These are phyloP conservation scores for Sciurus niger DNA, from an alignment of 2,113 vertebrate genomes.

Conservation along the genomic window DNA sequence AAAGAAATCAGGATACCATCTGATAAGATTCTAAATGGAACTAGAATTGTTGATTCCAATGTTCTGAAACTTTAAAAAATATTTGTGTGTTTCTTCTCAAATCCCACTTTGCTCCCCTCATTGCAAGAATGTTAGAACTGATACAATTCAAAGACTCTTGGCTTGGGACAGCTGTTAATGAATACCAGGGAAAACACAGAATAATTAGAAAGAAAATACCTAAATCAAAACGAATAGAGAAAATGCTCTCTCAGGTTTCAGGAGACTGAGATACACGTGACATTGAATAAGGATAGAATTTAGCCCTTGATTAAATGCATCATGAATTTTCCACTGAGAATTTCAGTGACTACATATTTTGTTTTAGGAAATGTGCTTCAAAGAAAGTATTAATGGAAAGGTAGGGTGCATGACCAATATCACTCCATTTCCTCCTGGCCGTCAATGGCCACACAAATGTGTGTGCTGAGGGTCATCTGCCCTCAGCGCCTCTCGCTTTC, in stretches of 20 bases:
- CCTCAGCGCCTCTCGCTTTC: background rate
- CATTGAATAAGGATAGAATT: background rate
- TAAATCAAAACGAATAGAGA: background rate
- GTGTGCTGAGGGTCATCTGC: background rate
- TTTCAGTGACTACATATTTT: background rate
- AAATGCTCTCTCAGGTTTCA: background rate
- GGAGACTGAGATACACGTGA: background rate
- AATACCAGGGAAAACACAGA: background rate
- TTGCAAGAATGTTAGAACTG: background rate
- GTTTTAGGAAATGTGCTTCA: background rate
- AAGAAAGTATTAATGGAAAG: background rate
- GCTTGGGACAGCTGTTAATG: background rate
- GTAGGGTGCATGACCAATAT: background rate
- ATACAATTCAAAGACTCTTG: background rate
- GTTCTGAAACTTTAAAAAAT: background rate
- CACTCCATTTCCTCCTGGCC: background rate
- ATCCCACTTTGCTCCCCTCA: background rate
- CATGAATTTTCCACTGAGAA: background rate
- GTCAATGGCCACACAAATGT: background rate
- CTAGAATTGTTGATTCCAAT: background rate
- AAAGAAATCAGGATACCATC: background rate
- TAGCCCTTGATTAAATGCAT: background rate
- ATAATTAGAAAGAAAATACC: slow-evolving; percentile 14
- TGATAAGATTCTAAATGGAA: background rate
- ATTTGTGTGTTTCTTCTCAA: slow-evolving; percentile 24